Percentiles rank a stretch among this genome's conserved stretches.
These are phyloP conservation scores for Trichogramma dendrolimi DNA, from an alignment of 2,888 invertebrate genomes.

Conservation along the genomic window DNA sequence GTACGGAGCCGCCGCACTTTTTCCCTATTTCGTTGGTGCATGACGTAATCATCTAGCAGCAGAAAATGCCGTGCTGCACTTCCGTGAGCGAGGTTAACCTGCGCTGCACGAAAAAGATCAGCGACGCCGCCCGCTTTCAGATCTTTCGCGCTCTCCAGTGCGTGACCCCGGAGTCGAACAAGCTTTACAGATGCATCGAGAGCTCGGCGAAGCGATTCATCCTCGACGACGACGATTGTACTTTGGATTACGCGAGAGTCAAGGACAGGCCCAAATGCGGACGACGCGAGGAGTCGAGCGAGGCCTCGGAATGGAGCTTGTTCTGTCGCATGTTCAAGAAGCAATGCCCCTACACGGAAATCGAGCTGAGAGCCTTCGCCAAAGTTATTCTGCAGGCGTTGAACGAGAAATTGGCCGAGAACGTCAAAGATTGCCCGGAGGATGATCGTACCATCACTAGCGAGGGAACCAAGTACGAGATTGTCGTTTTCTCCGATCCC, in stretches of 20 bases:
- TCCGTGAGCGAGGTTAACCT: background rate
- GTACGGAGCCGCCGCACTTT: too few species aligned
- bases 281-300: conserved; percentile 2
- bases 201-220: background rate
- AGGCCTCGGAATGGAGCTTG: background rate
- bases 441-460: too few species aligned
- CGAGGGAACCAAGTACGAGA: too few species aligned
- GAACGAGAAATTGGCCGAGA: background rate
- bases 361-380: conserved; percentile 4
- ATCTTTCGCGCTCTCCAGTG: conserved; percentile 9
- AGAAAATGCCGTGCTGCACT: background rate
- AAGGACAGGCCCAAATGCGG: background rate
- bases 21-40: too few species aligned
- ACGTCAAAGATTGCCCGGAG: too few species aligned
- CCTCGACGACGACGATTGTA: background rate
- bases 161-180: background rate
- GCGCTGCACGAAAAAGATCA: background rate
- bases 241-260: background rate
- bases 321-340: conserved; percentile 2
- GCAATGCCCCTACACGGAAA: background rate
- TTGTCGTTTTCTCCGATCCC: too few species aligned
- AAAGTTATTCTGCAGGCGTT: conserved; percentile 2
- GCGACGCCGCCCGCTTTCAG: background rate
- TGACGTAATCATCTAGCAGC: too few species aligned
- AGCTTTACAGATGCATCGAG: conserved; percentile 4